phyloP scores from a whole-genome alignment of 1,140 invertebrate species.

The Augochlora pura region DNA sequence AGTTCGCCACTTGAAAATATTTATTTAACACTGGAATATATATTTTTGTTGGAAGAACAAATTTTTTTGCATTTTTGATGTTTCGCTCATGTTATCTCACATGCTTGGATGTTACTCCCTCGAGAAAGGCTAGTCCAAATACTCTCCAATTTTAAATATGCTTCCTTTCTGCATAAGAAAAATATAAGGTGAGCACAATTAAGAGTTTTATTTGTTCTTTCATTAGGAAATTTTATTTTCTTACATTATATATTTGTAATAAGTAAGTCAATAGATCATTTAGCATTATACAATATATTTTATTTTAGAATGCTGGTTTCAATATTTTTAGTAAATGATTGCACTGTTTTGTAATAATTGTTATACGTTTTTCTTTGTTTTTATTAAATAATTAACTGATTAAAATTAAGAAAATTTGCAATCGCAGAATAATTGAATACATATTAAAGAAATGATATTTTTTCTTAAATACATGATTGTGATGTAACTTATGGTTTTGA shows the following conservation, averaged over 20 bases:
- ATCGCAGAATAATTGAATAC: too few species aligned
- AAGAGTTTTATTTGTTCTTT: background rate
- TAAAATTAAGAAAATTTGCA: too few species aligned
- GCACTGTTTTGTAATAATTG: background rate
- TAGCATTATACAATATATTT: too few species aligned
- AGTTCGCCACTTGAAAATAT: conserved; percentile 9
- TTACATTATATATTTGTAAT: background rate
- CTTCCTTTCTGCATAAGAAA: background rate
- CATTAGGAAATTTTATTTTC: background rate
- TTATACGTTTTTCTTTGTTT: background rate
- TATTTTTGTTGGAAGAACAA: conserved; percentile 30
- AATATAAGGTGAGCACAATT: conserved; percentile 17
- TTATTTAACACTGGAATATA: conserved; percentile 3
- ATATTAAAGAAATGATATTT: background rate
- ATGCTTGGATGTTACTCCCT: conserved; percentile 7
- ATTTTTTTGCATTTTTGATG: background rate
- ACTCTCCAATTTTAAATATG: conserved; percentile 11
- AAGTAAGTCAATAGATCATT: background rate
- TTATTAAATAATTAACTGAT: background rate
- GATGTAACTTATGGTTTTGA: background rate
- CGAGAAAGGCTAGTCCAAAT: background rate
- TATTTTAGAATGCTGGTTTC: too few species aligned
- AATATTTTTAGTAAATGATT: background rate
- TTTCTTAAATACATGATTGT: too few species aligned
- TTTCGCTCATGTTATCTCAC: background rate